phyloP scores from a whole-genome alignment of 2,888 invertebrate species.

The Nebria brevicollis region DNA sequence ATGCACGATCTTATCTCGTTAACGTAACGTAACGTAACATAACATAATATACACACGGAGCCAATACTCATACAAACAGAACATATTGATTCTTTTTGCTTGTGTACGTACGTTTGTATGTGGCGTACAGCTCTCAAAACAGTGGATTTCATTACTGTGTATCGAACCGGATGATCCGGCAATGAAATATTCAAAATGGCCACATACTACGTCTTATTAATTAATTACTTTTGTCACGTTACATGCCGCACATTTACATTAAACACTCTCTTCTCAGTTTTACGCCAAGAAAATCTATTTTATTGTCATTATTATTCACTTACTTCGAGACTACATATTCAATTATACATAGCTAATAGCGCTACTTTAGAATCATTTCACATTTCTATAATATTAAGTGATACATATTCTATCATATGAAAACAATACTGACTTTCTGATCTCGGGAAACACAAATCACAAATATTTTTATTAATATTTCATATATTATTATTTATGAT shows the following conservation, averaged over 20 bases:
- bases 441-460: too few species aligned
- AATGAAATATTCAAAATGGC: conserved; percentile 40
- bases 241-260: conserved; percentile 9
- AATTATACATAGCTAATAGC: not conserved
- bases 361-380: not conserved
- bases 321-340: not conserved
- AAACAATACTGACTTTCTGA: not conserved
- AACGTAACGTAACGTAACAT: conserved; percentile 13
- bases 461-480: too few species aligned
- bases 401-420: not conserved
- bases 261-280: not conserved
- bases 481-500: too few species aligned
- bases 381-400: not conserved
- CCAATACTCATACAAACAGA: conserved; percentile 6
- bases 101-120: not conserved
- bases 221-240: conserved; percentile 40
- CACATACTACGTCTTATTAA: conserved; percentile 32
- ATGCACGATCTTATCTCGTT: conserved; percentile 39
- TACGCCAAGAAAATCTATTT: not conserved
- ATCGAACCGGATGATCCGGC: conserved; percentile 20
- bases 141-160: conserved; percentile 32
- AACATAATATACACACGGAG: conserved; percentile 21
- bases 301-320: not conserved
- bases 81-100: conserved; percentile 25
- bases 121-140: not conserved